Percentiles rank a stretch among this genome's conserved stretches.
phyloP scores from a whole-genome alignment of 2,113 vertebrate species.

The Laticauda colubrina region DNA sequence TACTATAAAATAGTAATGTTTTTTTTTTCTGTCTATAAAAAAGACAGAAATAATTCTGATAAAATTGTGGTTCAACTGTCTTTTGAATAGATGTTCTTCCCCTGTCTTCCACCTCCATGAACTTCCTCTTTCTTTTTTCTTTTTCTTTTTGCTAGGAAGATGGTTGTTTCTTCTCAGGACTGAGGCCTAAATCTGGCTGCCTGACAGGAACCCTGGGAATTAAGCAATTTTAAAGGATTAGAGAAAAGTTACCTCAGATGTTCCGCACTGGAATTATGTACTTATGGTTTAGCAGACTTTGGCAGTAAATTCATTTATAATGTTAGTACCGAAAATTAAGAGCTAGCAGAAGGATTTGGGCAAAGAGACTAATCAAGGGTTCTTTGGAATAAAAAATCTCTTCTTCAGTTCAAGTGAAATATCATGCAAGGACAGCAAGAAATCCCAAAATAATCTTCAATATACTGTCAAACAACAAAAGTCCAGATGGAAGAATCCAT shows the following conservation, averaged over 20 bases:
- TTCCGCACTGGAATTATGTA: slow-evolving; percentile 40
- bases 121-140: not conserved
- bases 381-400: slow-evolving; percentile 54
- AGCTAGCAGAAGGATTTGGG: slow-evolving; percentile 43
- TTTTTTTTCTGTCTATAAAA: not conserved
- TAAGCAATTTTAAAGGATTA: slow-evolving; percentile 49
- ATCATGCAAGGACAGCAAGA: slow-evolving; percentile 19
- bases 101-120: not conserved
- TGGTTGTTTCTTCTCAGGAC: slow-evolving; percentile 45
- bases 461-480: slow-evolving; percentile 40
- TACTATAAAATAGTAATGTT: not conserved
- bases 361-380: slow-evolving; percentile 54
- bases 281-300: slow-evolving; percentile 53
- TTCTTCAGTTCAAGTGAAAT: slow-evolving; percentile 45
- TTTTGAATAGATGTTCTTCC: slow-evolving; percentile 35
- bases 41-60: slow-evolving; percentile 46
- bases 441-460: slow-evolving; percentile 52
- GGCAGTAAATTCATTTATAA: slow-evolving; percentile 58
- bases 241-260: slow-evolving; percentile 26
- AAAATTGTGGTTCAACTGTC: slow-evolving; percentile 48
- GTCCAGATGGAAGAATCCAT: slow-evolving; percentile 57
- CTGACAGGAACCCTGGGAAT: slow-evolving; percentile 44
- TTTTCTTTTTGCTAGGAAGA: slow-evolving; percentile 38
- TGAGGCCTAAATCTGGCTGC: slow-evolving; percentile 34
- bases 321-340: slow-evolving; percentile 52